A percentile compares a stretch with the other conserved stretches of the same genome.
Conservation (phyloP, 2,888 invertebrate genomes). For the Cryptops parisi region DNA sequence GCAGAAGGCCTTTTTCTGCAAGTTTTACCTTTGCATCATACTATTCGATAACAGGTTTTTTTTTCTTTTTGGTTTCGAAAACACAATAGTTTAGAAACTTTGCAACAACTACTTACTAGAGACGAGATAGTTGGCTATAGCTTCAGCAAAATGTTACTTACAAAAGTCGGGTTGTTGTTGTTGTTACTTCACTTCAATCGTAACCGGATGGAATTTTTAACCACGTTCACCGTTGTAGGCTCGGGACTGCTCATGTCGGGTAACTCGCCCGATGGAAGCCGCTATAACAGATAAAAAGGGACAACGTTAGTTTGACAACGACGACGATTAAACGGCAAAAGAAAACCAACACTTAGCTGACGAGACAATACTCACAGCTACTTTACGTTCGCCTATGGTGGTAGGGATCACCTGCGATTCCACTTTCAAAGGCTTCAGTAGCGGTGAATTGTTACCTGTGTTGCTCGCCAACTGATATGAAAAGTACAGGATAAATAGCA, state of each 20-base stretch:
- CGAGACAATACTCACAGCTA: too few species aligned
- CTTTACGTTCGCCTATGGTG: too few species aligned
- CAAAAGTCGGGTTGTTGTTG: too few species aligned
- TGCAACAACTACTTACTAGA: not conserved
- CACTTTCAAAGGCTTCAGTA: too few species aligned
- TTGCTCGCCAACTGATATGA: too few species aligned
- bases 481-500: too few species aligned
- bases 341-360: too few species aligned
- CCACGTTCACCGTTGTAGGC: constrained; percentile 11
- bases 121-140: not conserved
- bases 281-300: constrained; percentile 2
- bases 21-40: not conserved
- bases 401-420: too few species aligned
- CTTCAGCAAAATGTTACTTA: not conserved
- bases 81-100: too few species aligned
- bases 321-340: too few species aligned
- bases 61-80: not conserved
- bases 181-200: constrained; percentile 14
- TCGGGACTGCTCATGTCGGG: constrained; percentile 15
- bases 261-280: constrained; percentile 7
- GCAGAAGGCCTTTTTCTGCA: not conserved
- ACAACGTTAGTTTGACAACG: too few species aligned
- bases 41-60: not conserved
- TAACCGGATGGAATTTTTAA: constrained; percentile 17
- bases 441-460: too few species aligned